phyloP scores from a whole-genome alignment of 2,888 invertebrate genomes.

The Dryadula phaetusa region DNA sequence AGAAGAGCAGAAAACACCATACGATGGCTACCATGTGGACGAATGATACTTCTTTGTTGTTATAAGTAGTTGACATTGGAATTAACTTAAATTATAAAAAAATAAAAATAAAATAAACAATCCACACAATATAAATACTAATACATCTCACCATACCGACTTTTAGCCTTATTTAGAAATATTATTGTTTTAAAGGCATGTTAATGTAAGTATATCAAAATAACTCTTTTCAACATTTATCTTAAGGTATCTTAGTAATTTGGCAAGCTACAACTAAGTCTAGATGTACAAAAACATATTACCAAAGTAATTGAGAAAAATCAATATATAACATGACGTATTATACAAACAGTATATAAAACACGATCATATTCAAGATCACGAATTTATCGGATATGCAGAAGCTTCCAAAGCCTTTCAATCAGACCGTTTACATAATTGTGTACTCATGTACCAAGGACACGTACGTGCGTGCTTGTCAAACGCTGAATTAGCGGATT shows the following conservation, averaged over 20 bases:
- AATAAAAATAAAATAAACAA: too few relatives aligned
- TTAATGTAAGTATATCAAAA: too few relatives aligned
- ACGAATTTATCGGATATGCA: conserved; percentile 19
- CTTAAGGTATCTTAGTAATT: not conserved
- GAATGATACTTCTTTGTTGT: too few relatives aligned
- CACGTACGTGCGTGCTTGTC: conserved; percentile 22
- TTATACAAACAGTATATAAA: conserved; percentile 26
- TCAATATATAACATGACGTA: not conserved
- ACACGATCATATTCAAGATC: conserved; percentile 35
- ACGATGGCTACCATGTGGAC: too few relatives aligned
- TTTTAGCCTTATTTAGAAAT: too few relatives aligned
- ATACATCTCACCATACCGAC: too few relatives aligned
- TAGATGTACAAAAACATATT: not conserved
- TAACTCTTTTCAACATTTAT: too few relatives aligned
- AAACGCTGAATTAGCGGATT: conserved; percentile 24
- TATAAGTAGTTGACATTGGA: too few relatives aligned
- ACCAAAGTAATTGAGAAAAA: not conserved
- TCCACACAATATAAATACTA: too few relatives aligned
- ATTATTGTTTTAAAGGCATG: too few relatives aligned
- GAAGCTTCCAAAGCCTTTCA: conserved; percentile 35
- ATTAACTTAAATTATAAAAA: too few relatives aligned
- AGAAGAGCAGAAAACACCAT: too few relatives aligned
- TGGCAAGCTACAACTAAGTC: not conserved
- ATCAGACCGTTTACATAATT: conserved; percentile 32
- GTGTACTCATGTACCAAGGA: conserved; percentile 30